Percentiles rank a stretch among this genome's conserved stretches.
phyloP scores from a whole-genome alignment of 2,797 vertebrate genomes.

The Gallinago nigripennis region DNA sequence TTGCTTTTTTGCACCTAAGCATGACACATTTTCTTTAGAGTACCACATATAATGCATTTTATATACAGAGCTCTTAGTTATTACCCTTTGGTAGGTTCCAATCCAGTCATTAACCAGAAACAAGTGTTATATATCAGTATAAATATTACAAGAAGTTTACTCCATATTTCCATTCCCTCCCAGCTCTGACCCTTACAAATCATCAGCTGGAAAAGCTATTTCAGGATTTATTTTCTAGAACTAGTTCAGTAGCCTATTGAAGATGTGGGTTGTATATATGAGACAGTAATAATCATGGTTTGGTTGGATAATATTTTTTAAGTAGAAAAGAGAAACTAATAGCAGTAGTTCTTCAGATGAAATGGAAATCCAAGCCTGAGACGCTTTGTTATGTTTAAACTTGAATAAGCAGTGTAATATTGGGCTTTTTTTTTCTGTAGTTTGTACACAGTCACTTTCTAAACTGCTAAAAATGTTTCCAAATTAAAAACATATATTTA shows the following conservation, averaged over 20 bases:
- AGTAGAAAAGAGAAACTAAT: neutral
- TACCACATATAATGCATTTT: neutral
- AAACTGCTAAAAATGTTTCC: neutral
- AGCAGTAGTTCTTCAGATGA: neutral
- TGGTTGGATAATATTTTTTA: neutral
- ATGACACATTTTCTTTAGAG: neutral
- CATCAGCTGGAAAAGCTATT: neutral
- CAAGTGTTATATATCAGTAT: neutral
- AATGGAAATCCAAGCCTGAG: neutral
- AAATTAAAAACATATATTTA: neutral
- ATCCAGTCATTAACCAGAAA: neutral
- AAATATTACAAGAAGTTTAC: neutral
- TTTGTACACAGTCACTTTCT: neutral
- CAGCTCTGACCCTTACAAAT: neutral
- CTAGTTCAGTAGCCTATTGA: neutral
- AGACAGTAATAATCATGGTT: neutral
- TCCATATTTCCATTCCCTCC: neutral
- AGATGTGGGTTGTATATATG: neutral
- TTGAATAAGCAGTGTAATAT: neutral
- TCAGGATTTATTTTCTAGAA: neutral
- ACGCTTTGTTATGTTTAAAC: neutral
- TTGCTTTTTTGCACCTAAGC: neutral
- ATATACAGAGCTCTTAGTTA: neutral
- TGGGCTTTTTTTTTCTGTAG: neutral
- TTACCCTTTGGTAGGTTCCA: neutral